Evolutionary conservation across 1,140 invertebrate species (phyloP).

Genomic region (Parasteatoda tepidariorum): DNA sequence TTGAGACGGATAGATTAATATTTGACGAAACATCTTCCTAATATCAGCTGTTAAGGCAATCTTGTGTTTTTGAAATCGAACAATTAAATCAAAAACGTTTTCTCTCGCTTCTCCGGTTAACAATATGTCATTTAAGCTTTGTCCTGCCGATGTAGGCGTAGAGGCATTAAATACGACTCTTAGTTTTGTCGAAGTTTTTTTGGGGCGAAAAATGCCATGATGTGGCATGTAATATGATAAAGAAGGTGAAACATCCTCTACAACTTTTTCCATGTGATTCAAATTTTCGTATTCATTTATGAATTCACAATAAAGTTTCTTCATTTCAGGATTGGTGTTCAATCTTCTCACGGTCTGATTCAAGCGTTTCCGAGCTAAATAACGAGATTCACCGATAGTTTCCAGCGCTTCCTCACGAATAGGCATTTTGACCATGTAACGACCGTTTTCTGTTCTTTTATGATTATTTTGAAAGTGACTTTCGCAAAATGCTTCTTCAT

Average conservation of each 20-base stretch:
- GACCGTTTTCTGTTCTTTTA: neutral
- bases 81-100: no score
- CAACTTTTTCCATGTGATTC: constrained; percentile 65
- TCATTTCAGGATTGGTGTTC: neutral
- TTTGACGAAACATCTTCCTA: constrained; percentile 64
- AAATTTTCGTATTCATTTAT: constrained; percentile 66
- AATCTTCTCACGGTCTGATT: neutral
- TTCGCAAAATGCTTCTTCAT: neutral
- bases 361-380: neutral
- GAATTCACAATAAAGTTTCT: constrained; percentile 62
- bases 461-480: neutral
- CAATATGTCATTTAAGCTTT: no score
- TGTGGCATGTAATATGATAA: constrained; percentile 65
- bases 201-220: constrained; percentile 66
- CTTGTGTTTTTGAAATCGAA: constrained; percentile 62
- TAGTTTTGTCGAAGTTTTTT: constrained; percentile 65
- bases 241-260: no score
- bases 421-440: neutral
- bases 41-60: constrained; percentile 67
- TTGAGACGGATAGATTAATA: neutral
- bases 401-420: neutral
- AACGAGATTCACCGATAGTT: neutral
- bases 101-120: constrained; percentile 59
- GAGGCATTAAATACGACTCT: constrained; percentile 68
- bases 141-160: constrained; percentile 59